A percentile compares a stretch with the other conserved stretches of the same genome.
Conservation (phyloP, 2,113 vertebrate species). For the Rhea americana region DNA sequence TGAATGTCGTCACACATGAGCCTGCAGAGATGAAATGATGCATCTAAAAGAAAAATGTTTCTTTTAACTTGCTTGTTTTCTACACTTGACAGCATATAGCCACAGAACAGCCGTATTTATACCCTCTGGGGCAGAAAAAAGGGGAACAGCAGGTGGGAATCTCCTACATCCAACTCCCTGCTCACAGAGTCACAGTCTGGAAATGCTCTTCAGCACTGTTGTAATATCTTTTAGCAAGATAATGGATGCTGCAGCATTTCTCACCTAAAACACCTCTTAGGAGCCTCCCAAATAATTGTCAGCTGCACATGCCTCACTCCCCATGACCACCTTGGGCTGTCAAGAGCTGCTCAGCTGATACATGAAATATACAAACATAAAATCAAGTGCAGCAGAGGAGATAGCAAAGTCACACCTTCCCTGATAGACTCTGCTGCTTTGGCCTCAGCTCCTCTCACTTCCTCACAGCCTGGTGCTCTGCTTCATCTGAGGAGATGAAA, state of each 20-base stretch:
- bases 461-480: no score
- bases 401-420: no score
- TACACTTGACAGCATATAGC: neutral
- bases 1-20: no score
- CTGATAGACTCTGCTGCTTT: neutral
- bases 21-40: no score
- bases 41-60: neutral
- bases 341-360: no score
- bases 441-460: neutral
- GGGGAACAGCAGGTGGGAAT: neutral
- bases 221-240: no score
- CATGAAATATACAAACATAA: no score
- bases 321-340: no score
- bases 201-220: fast-evolving
- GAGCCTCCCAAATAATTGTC: neutral
- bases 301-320: neutral
- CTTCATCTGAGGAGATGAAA: no score
- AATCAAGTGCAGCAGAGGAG: no score
- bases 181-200: neutral
- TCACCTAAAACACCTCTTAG: neutral
- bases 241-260: neutral
- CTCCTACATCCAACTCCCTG: neutral
- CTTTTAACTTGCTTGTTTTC: neutral
- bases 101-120: neutral
- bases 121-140: neutral